phyloP scores from a whole-genome alignment of 2,797 vertebrate genomes.

The Xenops minutus region DNA sequence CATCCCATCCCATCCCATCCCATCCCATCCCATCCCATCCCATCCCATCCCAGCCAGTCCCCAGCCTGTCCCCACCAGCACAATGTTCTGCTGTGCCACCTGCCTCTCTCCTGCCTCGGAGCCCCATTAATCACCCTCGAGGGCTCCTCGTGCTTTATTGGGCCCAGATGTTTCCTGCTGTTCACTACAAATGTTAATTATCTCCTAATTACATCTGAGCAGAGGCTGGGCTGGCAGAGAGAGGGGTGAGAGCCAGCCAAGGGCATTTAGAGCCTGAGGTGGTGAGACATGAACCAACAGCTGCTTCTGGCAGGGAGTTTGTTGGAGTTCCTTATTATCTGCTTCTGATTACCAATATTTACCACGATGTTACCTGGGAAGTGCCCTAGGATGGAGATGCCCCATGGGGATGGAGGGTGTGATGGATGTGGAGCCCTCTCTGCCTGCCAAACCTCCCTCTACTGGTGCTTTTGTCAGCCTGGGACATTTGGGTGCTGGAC shows the following conservation, averaged over 20 bases:
- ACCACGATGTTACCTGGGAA: rapidly evolving
- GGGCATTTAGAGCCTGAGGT: not conserved
- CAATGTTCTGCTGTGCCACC: rapidly evolving
- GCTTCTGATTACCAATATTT: not conserved
- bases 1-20: not conserved
- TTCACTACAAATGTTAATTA: conserved; percentile 77
- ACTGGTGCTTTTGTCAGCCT: not conserved
- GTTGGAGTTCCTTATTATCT: not conserved
- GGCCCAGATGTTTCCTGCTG: conserved; percentile 76
- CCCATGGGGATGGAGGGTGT: not conserved
- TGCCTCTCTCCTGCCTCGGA: not conserved
- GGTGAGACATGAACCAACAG: not conserved
- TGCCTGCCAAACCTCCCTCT: not conserved
- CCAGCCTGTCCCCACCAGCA: not conserved
- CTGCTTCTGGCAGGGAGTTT: not conserved
- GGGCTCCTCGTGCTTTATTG: conserved; percentile 21
- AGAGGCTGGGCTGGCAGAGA: conserved; percentile 21
- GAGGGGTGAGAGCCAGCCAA: conserved; percentile 14
- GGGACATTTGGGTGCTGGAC: not conserved
- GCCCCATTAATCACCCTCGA: conserved; percentile 36
- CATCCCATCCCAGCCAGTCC: not conserved
- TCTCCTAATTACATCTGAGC: conserved; percentile 74
- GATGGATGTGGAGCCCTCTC: not conserved
- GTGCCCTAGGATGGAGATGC: not conserved
- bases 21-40: not conserved